These are phyloP conservation scores for Lottia gigantea DNA, from an alignment of 2,888 invertebrate species.

Conservation along the genomic window DNA sequence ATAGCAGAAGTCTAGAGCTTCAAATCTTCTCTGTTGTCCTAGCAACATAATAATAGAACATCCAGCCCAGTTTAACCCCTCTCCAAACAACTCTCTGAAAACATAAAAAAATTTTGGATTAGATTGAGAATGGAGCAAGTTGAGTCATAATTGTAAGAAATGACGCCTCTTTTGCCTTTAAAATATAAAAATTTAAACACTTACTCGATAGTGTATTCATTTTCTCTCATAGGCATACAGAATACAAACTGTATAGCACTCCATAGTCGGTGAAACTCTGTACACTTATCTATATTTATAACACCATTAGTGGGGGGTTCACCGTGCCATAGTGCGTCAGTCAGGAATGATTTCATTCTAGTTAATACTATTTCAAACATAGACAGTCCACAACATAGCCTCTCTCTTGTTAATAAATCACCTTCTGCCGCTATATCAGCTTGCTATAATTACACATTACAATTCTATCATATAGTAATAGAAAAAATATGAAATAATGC, in stretches of 20 bases:
- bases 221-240: slow-evolving; percentile 95
- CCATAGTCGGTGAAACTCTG: slow-evolving; percentile 95
- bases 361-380: slow-evolving; percentile 95
- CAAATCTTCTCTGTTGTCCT: slow-evolving; percentile 94
- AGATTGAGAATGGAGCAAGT: too few species aligned
- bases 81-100: slow-evolving; percentile 90
- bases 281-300: slow-evolving; percentile 95
- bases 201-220: slow-evolving; percentile 95
- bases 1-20: slow-evolving; percentile 98
- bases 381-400: slow-evolving; percentile 96
- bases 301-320: slow-evolving; percentile 87
- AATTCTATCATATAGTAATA: too few species aligned
- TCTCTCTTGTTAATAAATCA: slow-evolving; percentile 93
- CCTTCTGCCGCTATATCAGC: slow-evolving; percentile 93
- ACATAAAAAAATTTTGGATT: neutral
- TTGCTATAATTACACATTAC: slow-evolving; percentile 81
- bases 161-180: too few species aligned
- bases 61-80: slow-evolving; percentile 98
- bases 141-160: too few species aligned
- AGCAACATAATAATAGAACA: slow-evolving; percentile 94
- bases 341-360: slow-evolving; percentile 84
- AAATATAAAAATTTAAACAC: slow-evolving; percentile 64
- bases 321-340: slow-evolving; percentile 81
- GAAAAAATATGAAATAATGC: too few species aligned
- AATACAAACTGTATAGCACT: slow-evolving; percentile 98